phyloP scores from a whole-genome alignment of 2,888 invertebrate genomes.

The Drosophila paracracens region DNA sequence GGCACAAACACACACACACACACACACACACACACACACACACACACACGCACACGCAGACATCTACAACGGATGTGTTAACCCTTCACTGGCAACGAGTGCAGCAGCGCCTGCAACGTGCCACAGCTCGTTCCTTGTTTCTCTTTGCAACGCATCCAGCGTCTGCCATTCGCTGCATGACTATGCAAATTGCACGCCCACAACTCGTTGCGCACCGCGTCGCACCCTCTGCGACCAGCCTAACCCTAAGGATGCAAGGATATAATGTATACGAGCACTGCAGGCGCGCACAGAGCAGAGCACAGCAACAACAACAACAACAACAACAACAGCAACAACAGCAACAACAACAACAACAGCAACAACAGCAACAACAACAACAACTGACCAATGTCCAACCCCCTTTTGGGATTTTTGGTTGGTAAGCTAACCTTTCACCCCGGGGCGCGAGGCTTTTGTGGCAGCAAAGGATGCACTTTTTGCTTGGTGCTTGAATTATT shows the following conservation, averaged over 20 bases:
- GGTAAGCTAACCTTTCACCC: conserved; percentile 48
- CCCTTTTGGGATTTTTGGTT: conserved; percentile 15
- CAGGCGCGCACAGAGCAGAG: conserved; percentile 10
- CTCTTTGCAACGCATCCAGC: conserved; percentile 1
- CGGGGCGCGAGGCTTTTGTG: conserved; percentile 25
- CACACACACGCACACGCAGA: neutral
- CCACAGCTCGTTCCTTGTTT: neutral
- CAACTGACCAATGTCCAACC: conserved; percentile 41
- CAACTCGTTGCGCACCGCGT: neutral
- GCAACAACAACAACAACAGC: neutral
- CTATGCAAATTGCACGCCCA: conserved; percentile 42
- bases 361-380: neutral
- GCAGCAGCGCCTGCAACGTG: conserved; percentile 32
- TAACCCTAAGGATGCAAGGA: conserved; percentile 4
- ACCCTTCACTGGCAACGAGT: conserved; percentile 29
- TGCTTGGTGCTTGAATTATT: conserved; percentile 43
- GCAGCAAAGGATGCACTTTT: conserved; percentile 57
- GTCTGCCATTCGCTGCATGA: conserved; percentile 35
- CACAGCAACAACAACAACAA: neutral
- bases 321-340: neutral
- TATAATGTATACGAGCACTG: conserved; percentile 5
- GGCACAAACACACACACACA: neutral
- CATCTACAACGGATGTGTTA: conserved; percentile 2
- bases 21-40: neutral
- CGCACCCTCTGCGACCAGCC: conserved; percentile 9